Conservation (phyloP, 1,140 invertebrate genomes). For the Zaprionus tsacasi region DNA sequence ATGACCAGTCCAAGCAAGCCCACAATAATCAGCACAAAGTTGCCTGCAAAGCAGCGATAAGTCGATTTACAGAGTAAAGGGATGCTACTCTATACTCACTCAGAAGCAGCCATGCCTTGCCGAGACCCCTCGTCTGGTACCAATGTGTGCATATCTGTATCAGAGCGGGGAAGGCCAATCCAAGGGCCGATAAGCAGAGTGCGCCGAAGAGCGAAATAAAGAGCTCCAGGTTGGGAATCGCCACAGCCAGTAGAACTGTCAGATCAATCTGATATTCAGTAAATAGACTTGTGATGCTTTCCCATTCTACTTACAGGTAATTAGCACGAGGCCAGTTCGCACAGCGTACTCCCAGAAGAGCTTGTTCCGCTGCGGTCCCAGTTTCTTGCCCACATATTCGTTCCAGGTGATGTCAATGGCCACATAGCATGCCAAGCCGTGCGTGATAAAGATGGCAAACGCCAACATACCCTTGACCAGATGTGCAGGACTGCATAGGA, state of each 20-base stretch:
- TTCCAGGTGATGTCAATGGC: conserved; percentile 94
- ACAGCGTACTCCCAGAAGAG: conserved; percentile 88
- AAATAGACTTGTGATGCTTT: not conserved
- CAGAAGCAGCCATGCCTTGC: conserved; percentile 69
- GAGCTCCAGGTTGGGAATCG: conserved; percentile 92
- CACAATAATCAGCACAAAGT: conserved; percentile 89
- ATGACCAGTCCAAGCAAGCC: conserved; percentile 88
- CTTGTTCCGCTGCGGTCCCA: conserved; percentile 81
- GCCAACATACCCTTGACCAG: conserved; percentile 90
- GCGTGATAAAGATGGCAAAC: conserved; percentile 91
- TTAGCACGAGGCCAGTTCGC: conserved; percentile 88
- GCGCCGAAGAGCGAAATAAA: conserved; percentile 96
- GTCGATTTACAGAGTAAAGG: not conserved
- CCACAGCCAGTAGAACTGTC: conserved; percentile 91
- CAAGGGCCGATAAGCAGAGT: conserved; percentile 92
- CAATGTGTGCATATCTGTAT: conserved; percentile 90
- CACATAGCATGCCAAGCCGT: conserved; percentile 94
- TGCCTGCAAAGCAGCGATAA: conserved; percentile 85
- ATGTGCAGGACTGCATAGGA: conserved; percentile 86
- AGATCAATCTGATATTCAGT: conserved; percentile 39
- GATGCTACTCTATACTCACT: conserved; percentile 58
- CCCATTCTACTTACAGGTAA: conserved; percentile 89
- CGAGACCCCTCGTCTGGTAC: conserved; percentile 85
- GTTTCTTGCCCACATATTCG: conserved; percentile 85
- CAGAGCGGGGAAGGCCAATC: conserved; percentile 94